Base-by-base conservation (phyloP, 2,113 vertebrate genomes). In the Caracal caracal region DNA sequence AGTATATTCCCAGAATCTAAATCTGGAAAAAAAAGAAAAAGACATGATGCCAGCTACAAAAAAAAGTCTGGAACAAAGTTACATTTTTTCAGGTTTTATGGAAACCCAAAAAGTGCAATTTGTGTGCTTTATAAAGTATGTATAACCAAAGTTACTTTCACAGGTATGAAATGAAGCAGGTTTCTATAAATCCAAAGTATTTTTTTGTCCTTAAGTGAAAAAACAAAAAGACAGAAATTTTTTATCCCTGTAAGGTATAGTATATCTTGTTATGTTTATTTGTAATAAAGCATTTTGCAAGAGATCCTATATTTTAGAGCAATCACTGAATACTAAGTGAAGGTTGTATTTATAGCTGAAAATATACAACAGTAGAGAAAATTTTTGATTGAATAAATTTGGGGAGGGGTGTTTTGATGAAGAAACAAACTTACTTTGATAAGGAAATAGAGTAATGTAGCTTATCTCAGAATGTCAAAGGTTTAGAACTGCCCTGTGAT, bases 51-150 rank as follows among this genome's bases (percentile, higher is more conserved):
- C 94, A 94, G 61, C 43, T 79, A 59, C 10, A 78, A 84, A 89
- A 87, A 71, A 47, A 76, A 35, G 24, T 78, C 59, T 94, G 95
- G 89, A 96, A 86, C 43, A 78, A 92, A 85, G 63, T 84, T 68
- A n/a, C 78, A 96, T 95, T 95, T 95, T 90, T 90, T 0, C 84
- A 95, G 30, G 24, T 70, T 84, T 96, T 37, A 90, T 85, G 66
- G 93, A 96, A 97, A 95, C 13, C 51, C 47, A 66, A 88, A 96
- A 22, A 82, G 33, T 2, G 19, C 70, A 30, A 80, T 22, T 79
- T 66, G 20, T 76, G 49, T 79, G 26, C 28, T 85, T 94, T 79
- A 80, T 56, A 95, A 97, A 95, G 40, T 88, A 65, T 70, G 35
- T 9, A 71, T 92, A 33, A 95, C 49, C 35, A 37, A 84, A 93